A percentile compares a stretch with the other conserved stretches of the same genome.
Conservation (phyloP, 2,113 vertebrate genomes). For the Embiotoca jacksoni region DNA sequence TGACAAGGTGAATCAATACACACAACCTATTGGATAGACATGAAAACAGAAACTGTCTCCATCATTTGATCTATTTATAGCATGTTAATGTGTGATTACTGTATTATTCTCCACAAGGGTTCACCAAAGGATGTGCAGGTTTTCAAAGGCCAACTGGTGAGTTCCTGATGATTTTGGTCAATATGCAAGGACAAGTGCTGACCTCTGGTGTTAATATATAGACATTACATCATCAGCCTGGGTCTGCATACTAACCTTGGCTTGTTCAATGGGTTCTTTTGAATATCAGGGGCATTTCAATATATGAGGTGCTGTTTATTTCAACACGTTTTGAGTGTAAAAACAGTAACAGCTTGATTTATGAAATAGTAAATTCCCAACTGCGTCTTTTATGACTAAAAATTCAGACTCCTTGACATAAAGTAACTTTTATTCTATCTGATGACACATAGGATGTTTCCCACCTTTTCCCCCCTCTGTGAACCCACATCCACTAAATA, state of each 20-base stretch:
- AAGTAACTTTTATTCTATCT: neutral
- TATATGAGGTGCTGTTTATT: neutral
- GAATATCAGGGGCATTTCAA: neutral
- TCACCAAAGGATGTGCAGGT: conserved; percentile 81
- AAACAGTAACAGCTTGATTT: neutral
- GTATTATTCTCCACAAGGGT: conserved; percentile 63
- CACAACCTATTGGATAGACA: neutral
- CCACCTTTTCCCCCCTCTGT: neutral
- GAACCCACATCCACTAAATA: conserved; percentile 1
- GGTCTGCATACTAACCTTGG: neutral
- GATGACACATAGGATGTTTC: neutral
- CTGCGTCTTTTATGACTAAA: neutral
- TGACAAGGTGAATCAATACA: conserved; percentile 75
- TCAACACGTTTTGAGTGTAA: no score
- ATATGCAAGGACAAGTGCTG: conserved; percentile 20
- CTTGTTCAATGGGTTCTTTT: neutral
- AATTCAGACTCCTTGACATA: neutral
- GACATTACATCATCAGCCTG: conserved; percentile 10
- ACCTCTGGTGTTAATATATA: conserved; percentile 58
- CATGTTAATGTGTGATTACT: neutral
- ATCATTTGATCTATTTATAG: neutral
- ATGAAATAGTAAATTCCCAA: neutral
- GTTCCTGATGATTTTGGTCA: conserved; percentile 2
- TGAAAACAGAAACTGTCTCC: neutral
- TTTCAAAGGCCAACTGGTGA: conserved; percentile 84